Percentiles rank a stretch among this genome's conserved stretches.
phyloP scores from a whole-genome alignment of 2,797 vertebrate genomes.

The Clangula hyemalis region DNA sequence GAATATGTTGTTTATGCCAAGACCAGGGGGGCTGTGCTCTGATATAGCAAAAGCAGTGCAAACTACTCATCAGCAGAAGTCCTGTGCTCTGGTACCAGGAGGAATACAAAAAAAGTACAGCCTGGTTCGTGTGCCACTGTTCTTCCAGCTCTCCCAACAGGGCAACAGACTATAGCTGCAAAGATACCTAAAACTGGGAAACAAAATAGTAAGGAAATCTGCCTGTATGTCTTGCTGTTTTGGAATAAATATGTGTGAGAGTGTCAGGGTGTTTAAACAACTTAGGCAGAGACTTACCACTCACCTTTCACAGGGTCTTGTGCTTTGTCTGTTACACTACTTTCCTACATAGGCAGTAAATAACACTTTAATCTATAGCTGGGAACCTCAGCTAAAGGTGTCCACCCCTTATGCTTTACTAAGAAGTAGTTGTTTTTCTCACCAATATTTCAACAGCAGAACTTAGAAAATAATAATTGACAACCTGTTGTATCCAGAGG shows the following conservation, averaged over 20 bases:
- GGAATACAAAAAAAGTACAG: not conserved
- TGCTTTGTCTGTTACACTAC: not conserved
- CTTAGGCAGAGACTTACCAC: not conserved
- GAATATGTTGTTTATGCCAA: not conserved
- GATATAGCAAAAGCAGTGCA: not conserved
- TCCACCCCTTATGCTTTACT: not conserved
- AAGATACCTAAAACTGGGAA: not conserved
- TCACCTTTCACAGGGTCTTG: not conserved
- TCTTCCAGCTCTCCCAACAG: not conserved
- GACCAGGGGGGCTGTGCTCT: not conserved
- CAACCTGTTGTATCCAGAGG: not conserved
- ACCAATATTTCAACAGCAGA: not conserved
- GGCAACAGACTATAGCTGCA: not conserved
- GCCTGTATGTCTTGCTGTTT: not conserved
- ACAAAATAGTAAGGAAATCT: not conserved
- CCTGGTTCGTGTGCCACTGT: accelerated
- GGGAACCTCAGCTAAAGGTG: not conserved
- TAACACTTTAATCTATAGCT: not conserved
- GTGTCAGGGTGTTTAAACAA: not conserved
- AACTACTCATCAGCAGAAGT: not conserved
- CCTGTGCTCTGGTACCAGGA: accelerated
- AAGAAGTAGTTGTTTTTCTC: not conserved
- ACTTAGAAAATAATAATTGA: not conserved
- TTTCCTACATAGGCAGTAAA: not conserved
- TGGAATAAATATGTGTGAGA: not conserved